phyloP scores from a whole-genome alignment of 2,113 vertebrate species.

The Neodontobutis hainanensis region DNA sequence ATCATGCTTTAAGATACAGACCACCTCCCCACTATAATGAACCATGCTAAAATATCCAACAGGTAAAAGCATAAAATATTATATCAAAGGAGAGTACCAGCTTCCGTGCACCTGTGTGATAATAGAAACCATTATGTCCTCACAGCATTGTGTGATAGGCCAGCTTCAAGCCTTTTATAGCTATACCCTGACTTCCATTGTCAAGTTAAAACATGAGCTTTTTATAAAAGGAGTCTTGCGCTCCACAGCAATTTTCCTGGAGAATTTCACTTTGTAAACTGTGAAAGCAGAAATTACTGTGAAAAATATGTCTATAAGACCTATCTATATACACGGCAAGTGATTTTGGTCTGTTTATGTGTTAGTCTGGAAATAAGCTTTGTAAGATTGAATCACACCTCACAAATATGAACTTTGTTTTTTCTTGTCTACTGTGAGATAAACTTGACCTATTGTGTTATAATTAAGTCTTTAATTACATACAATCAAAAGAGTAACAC shows the following conservation, averaged over 20 bases:
- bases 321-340: not conserved
- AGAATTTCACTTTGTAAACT: not conserved
- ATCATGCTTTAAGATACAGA: not conserved
- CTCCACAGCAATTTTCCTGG: not conserved
- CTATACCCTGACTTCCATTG: not conserved
- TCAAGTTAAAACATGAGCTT: not conserved
- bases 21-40: not conserved
- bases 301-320: not conserved
- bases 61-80: not conserved
- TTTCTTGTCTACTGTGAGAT: not conserved
- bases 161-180: not conserved
- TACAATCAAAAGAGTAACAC: not conserved
- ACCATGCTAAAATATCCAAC: conserved; percentile 1
- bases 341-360: not conserved
- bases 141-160: conserved; percentile 1
- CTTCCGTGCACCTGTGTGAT: not conserved
- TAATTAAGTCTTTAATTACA: not conserved
- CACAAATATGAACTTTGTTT: not conserved
- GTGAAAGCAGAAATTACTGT: not conserved
- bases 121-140: conserved; percentile 12
- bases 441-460: not conserved
- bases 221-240: not conserved
- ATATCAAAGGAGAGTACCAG: conserved; percentile 7
- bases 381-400: not conserved
- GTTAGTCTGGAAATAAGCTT: not conserved